Base-by-base conservation (phyloP, 2,888 invertebrate species). In the Drosophila recens region DNA sequence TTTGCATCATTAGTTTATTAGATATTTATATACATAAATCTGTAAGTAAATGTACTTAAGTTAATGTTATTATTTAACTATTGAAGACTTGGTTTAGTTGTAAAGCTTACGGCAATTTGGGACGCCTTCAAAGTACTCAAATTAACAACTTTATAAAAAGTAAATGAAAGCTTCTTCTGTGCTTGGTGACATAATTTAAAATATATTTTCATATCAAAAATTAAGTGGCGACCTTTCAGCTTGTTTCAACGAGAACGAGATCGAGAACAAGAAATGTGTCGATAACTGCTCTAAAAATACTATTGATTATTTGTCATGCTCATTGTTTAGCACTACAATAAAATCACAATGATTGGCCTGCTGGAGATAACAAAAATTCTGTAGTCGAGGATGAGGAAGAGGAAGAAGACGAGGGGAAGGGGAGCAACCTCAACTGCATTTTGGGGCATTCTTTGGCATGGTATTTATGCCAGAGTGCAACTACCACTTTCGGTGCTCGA, bases 391-490 rank as follows among this genome's bases (percentile, higher is more conserved):
- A 20, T 20, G 20, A 20, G 56, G 34, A 27, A 6, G 10, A 17
- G 15, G 9, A 40, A 11, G 20, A 10, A 4, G 36, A 3, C 1
- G 3, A 11, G 45, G 34, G 38, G 13, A 20, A 20, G 3, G 6
- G n/a, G 23, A n/a, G 11, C 13, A 15, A 17, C 13, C n/a, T 13
- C 33, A 43, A 56, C 34, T 56, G 23, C 13, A 67, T 51, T 61
- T 65, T 45, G 36, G 34, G 15, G 11, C 43, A 53, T 72, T 72
- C 40, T 38, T 62, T 38, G 27, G 49, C 36, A 64, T 59, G 54
- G 57, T 73, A 67, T 67, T 79, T 52, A 67, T 67, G 79, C 52
- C 72, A 71, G 40, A 53, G 59, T 49, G 71, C 64, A 59, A 36
- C 67, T 56, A 56, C 52, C 42, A 56, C 53, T 51, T 46, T 56